phyloP scores from a whole-genome alignment of 2,797 vertebrate genomes.

The Hippopotamyrus pictus region DNA sequence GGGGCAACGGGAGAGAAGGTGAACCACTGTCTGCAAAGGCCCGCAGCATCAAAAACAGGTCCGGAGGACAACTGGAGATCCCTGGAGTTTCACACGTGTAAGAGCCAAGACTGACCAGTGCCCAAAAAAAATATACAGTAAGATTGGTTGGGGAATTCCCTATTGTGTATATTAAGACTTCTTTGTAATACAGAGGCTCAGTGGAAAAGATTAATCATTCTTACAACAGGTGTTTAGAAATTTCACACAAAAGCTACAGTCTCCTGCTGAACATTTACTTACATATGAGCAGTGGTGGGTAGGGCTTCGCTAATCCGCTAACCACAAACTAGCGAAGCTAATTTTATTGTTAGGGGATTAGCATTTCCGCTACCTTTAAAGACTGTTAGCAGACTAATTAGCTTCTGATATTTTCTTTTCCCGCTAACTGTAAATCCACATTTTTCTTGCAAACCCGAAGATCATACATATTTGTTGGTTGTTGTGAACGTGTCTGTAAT shows the following conservation, averaged over 20 bases:
- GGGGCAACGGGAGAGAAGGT: constrained; percentile 21
- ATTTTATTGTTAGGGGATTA: background rate
- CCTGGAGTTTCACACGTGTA: background rate
- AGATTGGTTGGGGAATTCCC: background rate
- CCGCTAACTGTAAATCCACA: background rate
- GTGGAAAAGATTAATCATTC: background rate
- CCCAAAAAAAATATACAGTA: background rate
- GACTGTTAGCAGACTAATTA: background rate
- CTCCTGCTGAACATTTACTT: background rate
- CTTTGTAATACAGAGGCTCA: background rate
- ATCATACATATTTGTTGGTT: background rate
- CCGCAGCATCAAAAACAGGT: constrained; percentile 4
- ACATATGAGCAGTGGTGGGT: background rate
- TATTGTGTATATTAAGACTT: background rate
- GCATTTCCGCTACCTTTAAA: background rate
- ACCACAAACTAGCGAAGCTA: background rate
- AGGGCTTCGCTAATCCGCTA: background rate
- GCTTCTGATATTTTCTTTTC: background rate
- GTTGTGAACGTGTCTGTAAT: background rate
- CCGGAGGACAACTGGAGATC: background rate
- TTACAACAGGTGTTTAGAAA: background rate
- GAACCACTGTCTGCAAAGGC: background rate
- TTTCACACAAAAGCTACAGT: background rate
- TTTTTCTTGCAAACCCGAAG: background rate
- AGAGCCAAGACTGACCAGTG: background rate